Conservation (phyloP, 2,113 vertebrate genomes). For the Corydoras sp. region DNA sequence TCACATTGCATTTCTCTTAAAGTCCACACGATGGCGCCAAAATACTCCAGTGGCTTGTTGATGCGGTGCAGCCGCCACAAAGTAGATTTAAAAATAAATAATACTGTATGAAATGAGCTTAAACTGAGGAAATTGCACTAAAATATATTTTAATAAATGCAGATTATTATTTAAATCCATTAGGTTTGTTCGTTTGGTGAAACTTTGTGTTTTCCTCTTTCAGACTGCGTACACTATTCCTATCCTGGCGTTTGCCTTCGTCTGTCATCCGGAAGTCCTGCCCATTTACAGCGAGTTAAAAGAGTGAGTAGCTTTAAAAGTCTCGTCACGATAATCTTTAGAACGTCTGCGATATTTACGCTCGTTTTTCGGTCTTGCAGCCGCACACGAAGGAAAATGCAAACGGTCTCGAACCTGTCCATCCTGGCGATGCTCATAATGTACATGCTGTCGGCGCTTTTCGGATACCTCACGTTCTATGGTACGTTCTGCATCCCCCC, state of each 20-base stretch:
- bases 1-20: too few relatives aligned
- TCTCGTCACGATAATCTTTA: background rate
- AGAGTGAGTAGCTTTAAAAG: conserved; percentile 71
- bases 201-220: conserved; percentile 30
- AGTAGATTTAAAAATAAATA: too few relatives aligned
- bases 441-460: conserved; percentile 90
- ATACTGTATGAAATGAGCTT: too few relatives aligned
- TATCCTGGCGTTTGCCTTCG: conserved; percentile 95
- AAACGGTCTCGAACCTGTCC: conserved; percentile 88
- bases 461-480: conserved; percentile 94
- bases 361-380: conserved; percentile 53
- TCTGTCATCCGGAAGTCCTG: conserved; percentile 95
- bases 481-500: conserved; percentile 58
- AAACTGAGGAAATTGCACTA: too few relatives aligned
- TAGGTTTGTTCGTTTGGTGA: background rate
- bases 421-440: conserved; percentile 90
- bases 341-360: background rate
- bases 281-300: conserved; percentile 98
- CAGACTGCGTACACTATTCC: conserved; percentile 96
- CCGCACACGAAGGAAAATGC: conserved; percentile 83
- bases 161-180: too few relatives aligned
- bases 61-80: too few relatives aligned
- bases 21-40: too few relatives aligned
- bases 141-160: too few relatives aligned
- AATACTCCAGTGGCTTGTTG: too few relatives aligned